phyloP scores from a whole-genome alignment of 1,140 invertebrate genomes.

The Polypedilum pembai region DNA sequence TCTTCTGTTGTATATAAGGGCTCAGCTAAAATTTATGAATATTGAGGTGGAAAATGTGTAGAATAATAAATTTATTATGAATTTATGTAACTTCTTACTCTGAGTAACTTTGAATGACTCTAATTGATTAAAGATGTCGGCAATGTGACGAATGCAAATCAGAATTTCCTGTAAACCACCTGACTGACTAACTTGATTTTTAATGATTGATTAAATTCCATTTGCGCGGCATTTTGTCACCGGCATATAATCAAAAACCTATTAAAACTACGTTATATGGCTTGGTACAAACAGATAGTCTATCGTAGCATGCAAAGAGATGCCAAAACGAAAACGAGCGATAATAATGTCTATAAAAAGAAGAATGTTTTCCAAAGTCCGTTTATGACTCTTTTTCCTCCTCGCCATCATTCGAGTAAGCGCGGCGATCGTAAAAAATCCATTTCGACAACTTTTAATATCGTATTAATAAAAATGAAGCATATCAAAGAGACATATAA shows the following conservation, averaged over 20 bases:
- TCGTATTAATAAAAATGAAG: neutral
- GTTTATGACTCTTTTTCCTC: conserved; percentile 13
- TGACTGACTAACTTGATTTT: neutral
- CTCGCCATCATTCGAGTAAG: neutral
- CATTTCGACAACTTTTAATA: conserved; percentile 22
- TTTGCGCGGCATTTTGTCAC: conserved; percentile 8
- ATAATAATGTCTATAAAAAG: conserved; percentile 12
- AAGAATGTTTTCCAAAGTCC: conserved; percentile 6
- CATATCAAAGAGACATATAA: conserved; percentile 27
- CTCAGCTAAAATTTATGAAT: too few species aligned
- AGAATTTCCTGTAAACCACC: neutral
- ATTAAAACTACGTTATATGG: neutral
- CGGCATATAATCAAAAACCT: neutral
- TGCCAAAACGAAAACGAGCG: neutral
- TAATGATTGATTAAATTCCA: conserved; percentile 5
- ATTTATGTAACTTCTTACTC: too few species aligned
- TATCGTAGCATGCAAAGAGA: neutral
- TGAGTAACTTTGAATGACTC: too few species aligned
- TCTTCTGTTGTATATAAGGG: too few species aligned
- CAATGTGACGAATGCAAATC: neutral
- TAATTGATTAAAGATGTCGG: too few species aligned
- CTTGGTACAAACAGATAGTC: neutral
- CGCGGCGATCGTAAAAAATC: conserved; percentile 21
- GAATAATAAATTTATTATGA: too few species aligned
- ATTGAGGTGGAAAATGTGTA: too few species aligned